Conservation (phyloP, 2,888 invertebrate species). For the Idaea aversata region DNA sequence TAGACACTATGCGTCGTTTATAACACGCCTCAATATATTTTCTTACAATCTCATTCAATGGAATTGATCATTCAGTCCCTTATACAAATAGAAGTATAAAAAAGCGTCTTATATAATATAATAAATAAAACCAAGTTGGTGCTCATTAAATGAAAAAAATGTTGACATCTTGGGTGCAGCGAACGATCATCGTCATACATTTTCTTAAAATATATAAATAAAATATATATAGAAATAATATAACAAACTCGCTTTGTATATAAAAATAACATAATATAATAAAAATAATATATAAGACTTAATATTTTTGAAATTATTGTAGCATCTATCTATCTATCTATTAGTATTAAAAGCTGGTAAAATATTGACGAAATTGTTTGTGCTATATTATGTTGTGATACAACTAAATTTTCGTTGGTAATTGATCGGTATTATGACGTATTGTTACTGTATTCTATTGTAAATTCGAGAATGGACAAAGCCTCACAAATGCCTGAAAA, state of each 20-base stretch:
- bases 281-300: slow-evolving; percentile 55
- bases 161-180: slow-evolving; percentile 40
- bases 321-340: slow-evolving; percentile 42
- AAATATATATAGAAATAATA: slow-evolving; percentile 28
- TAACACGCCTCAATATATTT: background rate
- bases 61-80: slow-evolving; percentile 4
- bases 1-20: background rate
- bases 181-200: slow-evolving; percentile 24
- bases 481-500: background rate
- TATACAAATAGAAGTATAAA: background rate
- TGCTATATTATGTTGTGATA: slow-evolving; percentile 5
- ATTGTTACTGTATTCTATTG: background rate
- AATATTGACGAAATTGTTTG: slow-evolving; percentile 1
- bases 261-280: slow-evolving; percentile 29
- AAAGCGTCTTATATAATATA: background rate
- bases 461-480: background rate
- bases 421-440: background rate
- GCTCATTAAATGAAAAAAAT: slow-evolving; percentile 38
- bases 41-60: background rate
- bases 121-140: slow-evolving; percentile 41
- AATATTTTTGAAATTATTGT: slow-evolving; percentile 70
- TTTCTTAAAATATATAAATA: slow-evolving; percentile 28
- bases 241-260: slow-evolving; percentile 33
- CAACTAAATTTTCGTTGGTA: background rate
- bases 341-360: background rate